A percentile compares a stretch with the other conserved stretches of the same genome.
Evolutionary conservation across 2,797 vertebrate genomes (phyloP).

Genomic region (Hippopotamyrus pictus): DNA sequence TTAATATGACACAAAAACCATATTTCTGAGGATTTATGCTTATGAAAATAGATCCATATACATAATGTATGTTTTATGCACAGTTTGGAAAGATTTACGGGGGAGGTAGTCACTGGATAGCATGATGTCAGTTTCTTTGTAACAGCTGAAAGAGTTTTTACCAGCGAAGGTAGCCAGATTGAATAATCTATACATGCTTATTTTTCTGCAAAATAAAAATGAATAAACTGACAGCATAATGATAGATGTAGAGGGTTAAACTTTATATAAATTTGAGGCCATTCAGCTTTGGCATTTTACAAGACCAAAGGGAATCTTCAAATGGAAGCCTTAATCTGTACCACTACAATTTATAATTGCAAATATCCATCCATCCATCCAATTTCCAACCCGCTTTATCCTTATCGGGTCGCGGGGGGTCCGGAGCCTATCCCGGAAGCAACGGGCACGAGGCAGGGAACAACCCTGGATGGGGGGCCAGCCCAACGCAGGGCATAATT

Average conservation of each 20-base stretch:
- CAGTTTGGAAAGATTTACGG: not conserved
- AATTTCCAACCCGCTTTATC: no score
- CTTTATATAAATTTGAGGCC: not conserved
- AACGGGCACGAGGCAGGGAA: no score
- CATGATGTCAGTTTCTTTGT: not conserved
- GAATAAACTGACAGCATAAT: not conserved
- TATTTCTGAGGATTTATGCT: not conserved
- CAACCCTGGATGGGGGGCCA: no score
- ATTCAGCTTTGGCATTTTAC: not conserved
- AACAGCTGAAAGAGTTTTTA: not conserved
- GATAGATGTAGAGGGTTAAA: not conserved
- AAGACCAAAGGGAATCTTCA: not conserved
- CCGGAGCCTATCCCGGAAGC: no score
- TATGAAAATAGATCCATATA: not conserved
- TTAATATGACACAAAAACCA: not conserved
- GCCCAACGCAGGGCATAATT: no score
- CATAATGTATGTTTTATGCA: conserved; percentile 7
- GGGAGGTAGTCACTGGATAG: not conserved
- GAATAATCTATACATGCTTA: not conserved
- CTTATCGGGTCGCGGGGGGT: no score
- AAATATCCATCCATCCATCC: no score
- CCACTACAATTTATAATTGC: not conserved
- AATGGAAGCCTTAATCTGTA: not conserved
- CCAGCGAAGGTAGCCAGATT: not conserved
- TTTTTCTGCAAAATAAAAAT: not conserved